A percentile compares a stretch with the other conserved stretches of the same genome.
These are phyloP conservation scores for Crotalus viridis DNA, from an alignment of 2,113 vertebrate species.

Conservation along the genomic window DNA sequence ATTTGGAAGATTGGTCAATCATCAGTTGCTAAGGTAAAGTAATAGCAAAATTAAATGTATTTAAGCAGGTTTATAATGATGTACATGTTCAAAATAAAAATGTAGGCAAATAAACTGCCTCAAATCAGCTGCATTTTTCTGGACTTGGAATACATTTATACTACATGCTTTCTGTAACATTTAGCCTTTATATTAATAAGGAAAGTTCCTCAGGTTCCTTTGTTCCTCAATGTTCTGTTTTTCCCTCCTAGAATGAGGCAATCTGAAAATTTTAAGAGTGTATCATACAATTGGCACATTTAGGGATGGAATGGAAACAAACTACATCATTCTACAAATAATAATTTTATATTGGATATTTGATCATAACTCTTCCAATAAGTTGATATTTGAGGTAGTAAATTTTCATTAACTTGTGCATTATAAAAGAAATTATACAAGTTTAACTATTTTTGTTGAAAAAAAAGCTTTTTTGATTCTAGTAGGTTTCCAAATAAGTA, in stretches of 20 bases:
- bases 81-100: not conserved
- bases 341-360: not conserved
- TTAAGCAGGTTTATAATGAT: not conserved
- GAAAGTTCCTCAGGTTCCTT: not conserved
- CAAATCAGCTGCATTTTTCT: not conserved
- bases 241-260: not conserved
- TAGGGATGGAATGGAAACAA: not conserved
- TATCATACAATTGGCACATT: not conserved
- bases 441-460: not conserved
- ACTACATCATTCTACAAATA: not conserved
- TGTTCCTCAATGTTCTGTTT: not conserved
- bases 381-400: not conserved
- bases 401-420: not conserved
- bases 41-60: not conserved
- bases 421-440: not conserved
- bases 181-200: not conserved
- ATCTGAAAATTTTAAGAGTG: not conserved
- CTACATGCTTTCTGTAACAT: not conserved
- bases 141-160: not conserved
- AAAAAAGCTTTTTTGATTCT: not conserved
- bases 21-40: constrained; percentile 86
- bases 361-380: not conserved
- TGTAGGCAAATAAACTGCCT: not conserved
- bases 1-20: constrained; percentile 93
- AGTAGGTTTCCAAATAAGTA: not conserved